A percentile compares a stretch with the other conserved stretches of the same genome.
Evolutionary conservation across 1,140 invertebrate genomes (phyloP).

Genomic region (Brachionus koreanus): DNA sequence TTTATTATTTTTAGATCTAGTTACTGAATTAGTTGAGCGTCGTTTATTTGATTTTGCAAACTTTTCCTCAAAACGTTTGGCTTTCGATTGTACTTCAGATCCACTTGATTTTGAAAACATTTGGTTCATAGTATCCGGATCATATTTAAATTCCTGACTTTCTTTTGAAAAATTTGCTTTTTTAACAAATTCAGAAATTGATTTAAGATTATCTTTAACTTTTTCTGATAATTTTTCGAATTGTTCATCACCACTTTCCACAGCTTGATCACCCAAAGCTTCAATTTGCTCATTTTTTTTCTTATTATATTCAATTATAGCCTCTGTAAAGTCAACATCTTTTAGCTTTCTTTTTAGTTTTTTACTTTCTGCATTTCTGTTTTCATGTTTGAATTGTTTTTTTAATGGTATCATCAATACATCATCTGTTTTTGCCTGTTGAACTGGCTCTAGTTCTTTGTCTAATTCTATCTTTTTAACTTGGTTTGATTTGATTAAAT

Average conservation of each 20-base stretch:
- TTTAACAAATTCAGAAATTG: slow-evolving; percentile 11
- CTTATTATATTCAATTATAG: slow-evolving; percentile 30
- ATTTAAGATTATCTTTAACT: slow-evolving; percentile 23
- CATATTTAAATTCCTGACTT: neutral
- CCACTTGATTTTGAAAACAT: neutral
- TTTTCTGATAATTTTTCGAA: slow-evolving; percentile 15
- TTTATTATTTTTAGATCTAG: slow-evolving; percentile 18
- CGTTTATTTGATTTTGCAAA: slow-evolving; percentile 2
- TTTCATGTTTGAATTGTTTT: slow-evolving; percentile 30
- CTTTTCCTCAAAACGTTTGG: slow-evolving; percentile 4
- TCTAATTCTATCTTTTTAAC: neutral
- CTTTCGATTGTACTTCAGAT: neutral
- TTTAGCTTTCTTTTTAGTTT: slow-evolving; percentile 5
- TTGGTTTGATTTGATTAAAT: neutral
- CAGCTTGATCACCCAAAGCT: neutral
- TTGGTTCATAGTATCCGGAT: neutral
- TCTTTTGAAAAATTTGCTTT: slow-evolving; percentile 26
- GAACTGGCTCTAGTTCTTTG: neutral
- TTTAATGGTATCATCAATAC: slow-evolving; percentile 28
- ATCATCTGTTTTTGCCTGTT: neutral
- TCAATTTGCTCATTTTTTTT: neutral
- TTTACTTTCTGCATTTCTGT: neutral
- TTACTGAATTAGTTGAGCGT: neutral
- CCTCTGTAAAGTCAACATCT: slow-evolving; percentile 25
- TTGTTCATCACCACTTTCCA: neutral